A percentile compares a stretch with the other conserved stretches of the same genome.
These are phyloP conservation scores for Leucoma salicis DNA, from an alignment of 2,888 invertebrate species.

Conservation along the genomic window DNA sequence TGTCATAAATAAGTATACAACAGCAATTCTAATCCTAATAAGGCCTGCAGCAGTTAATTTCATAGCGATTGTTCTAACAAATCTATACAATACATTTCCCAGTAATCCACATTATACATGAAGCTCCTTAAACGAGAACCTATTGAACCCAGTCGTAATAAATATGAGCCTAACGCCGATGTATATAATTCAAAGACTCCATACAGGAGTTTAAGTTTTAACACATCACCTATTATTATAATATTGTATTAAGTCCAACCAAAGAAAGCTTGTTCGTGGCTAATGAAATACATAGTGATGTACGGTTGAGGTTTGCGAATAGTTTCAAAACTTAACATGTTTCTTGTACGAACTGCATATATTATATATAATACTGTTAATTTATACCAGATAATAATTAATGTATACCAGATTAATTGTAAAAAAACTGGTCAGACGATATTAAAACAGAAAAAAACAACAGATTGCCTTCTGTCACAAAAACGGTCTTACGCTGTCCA, in stretches of 20 bases:
- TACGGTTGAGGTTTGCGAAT: constrained; percentile 1
- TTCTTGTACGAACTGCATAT: too few relatives aligned
- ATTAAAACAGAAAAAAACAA: too few relatives aligned
- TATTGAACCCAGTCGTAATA: constrained; percentile 11
- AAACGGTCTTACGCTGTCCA: too few relatives aligned
- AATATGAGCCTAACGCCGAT: constrained; percentile 25
- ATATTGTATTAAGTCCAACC: constrained; percentile 12
- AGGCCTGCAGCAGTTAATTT: too few relatives aligned
- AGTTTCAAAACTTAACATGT: constrained; percentile 4
- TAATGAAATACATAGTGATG: constrained; percentile 11
- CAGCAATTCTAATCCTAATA: too few relatives aligned
- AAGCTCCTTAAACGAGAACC: constrained; percentile 1
- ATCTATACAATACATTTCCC: constrained; percentile 1
- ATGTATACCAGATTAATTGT: too few relatives aligned
- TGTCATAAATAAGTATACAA: too few relatives aligned
- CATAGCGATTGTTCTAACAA: background rate
- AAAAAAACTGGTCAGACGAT: too few relatives aligned
- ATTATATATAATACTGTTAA: too few relatives aligned
- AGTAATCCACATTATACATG: background rate
- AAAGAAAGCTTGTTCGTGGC: constrained; percentile 8
- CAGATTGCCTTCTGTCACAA: too few relatives aligned
- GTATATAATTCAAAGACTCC: constrained; percentile 29
- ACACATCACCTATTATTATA: constrained; percentile 17
- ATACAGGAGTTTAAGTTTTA: constrained; percentile 28
- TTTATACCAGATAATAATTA: too few relatives aligned